phyloP scores from a whole-genome alignment of 2,888 invertebrate species.

The Andrena flavipes region DNA sequence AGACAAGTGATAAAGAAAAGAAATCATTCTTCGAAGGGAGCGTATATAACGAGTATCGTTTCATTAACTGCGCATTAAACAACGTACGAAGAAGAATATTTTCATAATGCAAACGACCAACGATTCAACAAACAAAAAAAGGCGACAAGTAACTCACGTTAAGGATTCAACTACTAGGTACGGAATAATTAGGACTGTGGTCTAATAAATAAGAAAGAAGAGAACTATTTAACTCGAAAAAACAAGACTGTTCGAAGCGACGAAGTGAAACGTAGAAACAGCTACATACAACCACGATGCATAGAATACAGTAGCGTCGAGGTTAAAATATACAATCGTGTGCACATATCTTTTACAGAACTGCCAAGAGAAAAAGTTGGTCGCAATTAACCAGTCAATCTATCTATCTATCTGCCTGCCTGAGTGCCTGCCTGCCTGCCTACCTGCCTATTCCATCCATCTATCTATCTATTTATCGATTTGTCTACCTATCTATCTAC shows the following conservation, averaged over 20 bases:
- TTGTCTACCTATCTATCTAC: no score
- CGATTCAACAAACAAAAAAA: not conserved
- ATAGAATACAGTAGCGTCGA: not conserved
- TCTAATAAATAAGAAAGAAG: not conserved
- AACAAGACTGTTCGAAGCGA: not conserved
- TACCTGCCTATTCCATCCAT: no score
- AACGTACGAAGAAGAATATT: not conserved
- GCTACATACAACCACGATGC: not conserved
- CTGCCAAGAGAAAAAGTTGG: constrained; percentile 75
- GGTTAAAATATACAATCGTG: not conserved
- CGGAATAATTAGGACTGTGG: not conserved
- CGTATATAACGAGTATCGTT: not conserved
- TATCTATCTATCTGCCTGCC: not conserved
- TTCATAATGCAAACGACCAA: not conserved
- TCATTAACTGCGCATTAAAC: not conserved
- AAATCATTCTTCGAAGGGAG: not conserved
- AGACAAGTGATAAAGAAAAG: not conserved
- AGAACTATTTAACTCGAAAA: not conserved
- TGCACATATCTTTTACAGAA: not conserved
- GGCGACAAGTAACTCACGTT: not conserved
- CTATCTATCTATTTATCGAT: no score
- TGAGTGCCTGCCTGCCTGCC: no score
- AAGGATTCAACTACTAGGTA: not conserved
- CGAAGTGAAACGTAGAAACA: not conserved
- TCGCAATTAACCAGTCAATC: constrained; percentile 61